These are phyloP conservation scores for Cyrtonyx montezumae DNA, from an alignment of 2,113 vertebrate species.

Conservation along the genomic window DNA sequence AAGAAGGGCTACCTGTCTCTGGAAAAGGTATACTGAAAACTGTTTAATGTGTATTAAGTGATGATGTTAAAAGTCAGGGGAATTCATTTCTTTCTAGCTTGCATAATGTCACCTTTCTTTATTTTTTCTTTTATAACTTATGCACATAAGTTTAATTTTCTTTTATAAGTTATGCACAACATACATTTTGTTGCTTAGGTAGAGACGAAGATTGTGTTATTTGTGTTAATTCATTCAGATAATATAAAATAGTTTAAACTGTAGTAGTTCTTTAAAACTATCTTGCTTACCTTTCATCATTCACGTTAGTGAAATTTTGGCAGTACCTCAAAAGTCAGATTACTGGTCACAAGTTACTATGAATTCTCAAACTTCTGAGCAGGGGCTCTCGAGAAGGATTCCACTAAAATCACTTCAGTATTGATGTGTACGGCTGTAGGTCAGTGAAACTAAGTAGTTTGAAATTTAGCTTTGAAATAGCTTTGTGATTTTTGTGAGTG, in stretches of 20 bases:
- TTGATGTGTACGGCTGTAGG: background rate
- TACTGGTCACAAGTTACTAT: background rate
- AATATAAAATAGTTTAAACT: background rate
- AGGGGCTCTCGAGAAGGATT: background rate
- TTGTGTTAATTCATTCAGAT: background rate
- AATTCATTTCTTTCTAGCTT: background rate
- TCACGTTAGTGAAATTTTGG: background rate
- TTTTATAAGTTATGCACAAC: background rate
- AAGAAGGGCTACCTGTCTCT: background rate
- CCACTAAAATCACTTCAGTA: background rate
- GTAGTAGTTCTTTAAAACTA: background rate
- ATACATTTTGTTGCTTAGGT: background rate
- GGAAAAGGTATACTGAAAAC: background rate
- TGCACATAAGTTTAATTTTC: too few species aligned
- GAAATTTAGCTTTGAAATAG: background rate
- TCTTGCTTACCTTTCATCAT: background rate
- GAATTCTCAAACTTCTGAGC: background rate
- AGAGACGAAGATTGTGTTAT: background rate
- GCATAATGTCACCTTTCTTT: background rate
- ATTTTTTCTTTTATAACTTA: background rate
- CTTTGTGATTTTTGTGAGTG: background rate
- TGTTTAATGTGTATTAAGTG: background rate
- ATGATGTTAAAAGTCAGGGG: background rate
- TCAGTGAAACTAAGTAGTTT: background rate
- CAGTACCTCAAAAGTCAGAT: background rate